Percentiles rank a stretch among this genome's conserved stretches.
phyloP scores from a whole-genome alignment of 1,140 invertebrate species.

The Diachasmimorpha longicaudata region DNA sequence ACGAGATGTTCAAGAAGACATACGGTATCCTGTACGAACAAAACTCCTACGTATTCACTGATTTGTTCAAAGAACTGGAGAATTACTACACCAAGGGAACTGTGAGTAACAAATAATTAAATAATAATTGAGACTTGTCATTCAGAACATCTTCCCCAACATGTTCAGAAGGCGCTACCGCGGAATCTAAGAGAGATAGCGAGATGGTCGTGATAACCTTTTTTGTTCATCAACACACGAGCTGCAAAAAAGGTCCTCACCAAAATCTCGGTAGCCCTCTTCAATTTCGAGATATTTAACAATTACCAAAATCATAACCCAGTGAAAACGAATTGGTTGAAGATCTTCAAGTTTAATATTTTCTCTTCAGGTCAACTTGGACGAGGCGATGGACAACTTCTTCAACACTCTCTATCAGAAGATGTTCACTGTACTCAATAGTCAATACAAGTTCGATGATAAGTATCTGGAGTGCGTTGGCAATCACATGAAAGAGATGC shows the following conservation, averaged over 20 bases:
- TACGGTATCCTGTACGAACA: conserved; percentile 96
- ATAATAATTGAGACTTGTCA: background rate
- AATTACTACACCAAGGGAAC: conserved; percentile 84
- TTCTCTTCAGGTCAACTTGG: conserved; percentile 72
- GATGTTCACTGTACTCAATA: conserved; percentile 95
- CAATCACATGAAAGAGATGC: conserved; percentile 89
- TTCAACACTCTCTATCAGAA: conserved; percentile 92
- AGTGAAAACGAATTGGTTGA: background rate
- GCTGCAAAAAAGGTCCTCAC: too few species aligned
- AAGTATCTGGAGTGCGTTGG: conserved; percentile 88
- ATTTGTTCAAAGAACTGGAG: conserved; percentile 89
- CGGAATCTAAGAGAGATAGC: too few species aligned
- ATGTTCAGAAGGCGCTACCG: too few species aligned
- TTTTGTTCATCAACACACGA: too few species aligned
- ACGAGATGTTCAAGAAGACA: conserved; percentile 93
- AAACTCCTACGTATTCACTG: conserved; percentile 90
- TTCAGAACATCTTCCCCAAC: too few species aligned
- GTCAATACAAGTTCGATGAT: conserved; percentile 86
- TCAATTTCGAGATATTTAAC: too few species aligned
- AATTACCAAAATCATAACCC: too few species aligned
- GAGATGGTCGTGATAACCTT: too few species aligned
- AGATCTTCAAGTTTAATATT: conserved; percentile 25
- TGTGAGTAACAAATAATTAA: conserved; percentile 42
- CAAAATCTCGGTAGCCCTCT: too few species aligned
- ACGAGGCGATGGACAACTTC: conserved; percentile 89